A percentile compares a stretch with the other conserved stretches of the same genome.
These are phyloP conservation scores for Thamnophis elegans DNA, from an alignment of 2,797 vertebrate genomes.

Conservation along the genomic window DNA sequence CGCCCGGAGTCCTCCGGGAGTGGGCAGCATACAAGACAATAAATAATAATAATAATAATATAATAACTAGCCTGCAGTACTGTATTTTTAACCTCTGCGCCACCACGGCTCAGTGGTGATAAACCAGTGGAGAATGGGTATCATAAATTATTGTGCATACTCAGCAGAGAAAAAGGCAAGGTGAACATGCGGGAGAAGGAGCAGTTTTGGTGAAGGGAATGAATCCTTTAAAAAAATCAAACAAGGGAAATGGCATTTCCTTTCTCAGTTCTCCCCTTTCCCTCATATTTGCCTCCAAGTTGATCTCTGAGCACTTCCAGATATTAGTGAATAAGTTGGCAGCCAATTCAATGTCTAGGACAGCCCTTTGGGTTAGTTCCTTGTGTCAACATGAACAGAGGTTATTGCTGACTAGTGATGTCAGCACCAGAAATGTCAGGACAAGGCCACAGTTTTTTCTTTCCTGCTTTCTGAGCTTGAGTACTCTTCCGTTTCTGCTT, in stretches of 20 bases:
- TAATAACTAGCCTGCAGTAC: background rate
- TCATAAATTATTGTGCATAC: background rate
- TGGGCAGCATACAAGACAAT: no score
- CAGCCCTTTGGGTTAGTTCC: conserved; percentile 24
- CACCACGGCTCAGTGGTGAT: background rate
- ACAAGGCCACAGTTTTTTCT: conserved; percentile 23
- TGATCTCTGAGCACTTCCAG: conserved; percentile 39
- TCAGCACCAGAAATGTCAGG: conserved; percentile 30
- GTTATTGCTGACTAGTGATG: conserved; percentile 30
- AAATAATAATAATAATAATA: no score
- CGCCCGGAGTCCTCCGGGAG: no score
- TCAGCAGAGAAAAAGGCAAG: background rate
- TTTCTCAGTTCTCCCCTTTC: background rate
- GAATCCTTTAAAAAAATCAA: background rate
- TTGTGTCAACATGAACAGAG: conserved; percentile 24
- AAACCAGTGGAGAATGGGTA: background rate
- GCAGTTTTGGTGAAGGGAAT: background rate
- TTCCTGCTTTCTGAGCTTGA: background rate
- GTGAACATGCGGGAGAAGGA: background rate
- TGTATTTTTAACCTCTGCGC: background rate
- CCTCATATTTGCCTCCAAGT: conserved; percentile 6
- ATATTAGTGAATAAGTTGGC: conserved; percentile 33
- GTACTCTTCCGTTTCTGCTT: background rate
- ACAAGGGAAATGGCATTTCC: conserved; percentile 21
- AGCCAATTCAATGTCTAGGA: conserved; percentile 30